A percentile compares a stretch with the other conserved stretches of the same genome.
These are phyloP conservation scores for Trichomalopsis sarcophagae DNA, from an alignment of 1,140 invertebrate species.

Conservation along the genomic window DNA sequence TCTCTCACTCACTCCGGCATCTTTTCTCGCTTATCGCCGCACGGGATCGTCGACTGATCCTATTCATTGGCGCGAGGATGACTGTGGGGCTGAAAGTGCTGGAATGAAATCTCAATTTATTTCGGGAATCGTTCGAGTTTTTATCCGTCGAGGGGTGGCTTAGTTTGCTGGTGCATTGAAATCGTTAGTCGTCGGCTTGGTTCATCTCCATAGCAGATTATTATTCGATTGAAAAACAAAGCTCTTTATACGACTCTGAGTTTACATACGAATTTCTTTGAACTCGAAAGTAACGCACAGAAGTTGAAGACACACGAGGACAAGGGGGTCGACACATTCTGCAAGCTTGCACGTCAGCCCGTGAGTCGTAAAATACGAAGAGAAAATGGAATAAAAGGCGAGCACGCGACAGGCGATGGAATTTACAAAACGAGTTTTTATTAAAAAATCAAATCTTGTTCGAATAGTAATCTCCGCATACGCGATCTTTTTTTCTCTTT, in stretches of 20 bases:
- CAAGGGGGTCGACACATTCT: background rate
- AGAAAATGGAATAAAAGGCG: background rate
- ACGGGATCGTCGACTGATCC: background rate
- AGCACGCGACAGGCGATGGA: background rate
- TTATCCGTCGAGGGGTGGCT: background rate
- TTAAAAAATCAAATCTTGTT: background rate
- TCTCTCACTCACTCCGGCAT: background rate
- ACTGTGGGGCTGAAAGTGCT: too few relatives aligned
- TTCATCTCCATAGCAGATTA: background rate
- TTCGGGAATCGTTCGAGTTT: background rate
- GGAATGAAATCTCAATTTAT: background rate
- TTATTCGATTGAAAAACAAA: constrained; percentile 1
- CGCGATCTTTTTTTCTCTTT: background rate
- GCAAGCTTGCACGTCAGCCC: background rate
- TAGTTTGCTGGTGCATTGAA: too few relatives aligned
- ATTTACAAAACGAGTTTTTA: background rate
- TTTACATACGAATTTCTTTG: background rate
- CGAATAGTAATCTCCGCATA: background rate
- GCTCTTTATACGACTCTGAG: background rate
- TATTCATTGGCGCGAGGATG: too few relatives aligned
- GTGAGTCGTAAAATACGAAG: background rate
- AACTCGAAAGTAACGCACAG: background rate
- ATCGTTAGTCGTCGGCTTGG: too few relatives aligned
- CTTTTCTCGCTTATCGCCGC: background rate
- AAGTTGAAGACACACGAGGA: background rate